Conservation (phyloP, 2,113 vertebrate species). For the Mystacornis crossleyi region DNA sequence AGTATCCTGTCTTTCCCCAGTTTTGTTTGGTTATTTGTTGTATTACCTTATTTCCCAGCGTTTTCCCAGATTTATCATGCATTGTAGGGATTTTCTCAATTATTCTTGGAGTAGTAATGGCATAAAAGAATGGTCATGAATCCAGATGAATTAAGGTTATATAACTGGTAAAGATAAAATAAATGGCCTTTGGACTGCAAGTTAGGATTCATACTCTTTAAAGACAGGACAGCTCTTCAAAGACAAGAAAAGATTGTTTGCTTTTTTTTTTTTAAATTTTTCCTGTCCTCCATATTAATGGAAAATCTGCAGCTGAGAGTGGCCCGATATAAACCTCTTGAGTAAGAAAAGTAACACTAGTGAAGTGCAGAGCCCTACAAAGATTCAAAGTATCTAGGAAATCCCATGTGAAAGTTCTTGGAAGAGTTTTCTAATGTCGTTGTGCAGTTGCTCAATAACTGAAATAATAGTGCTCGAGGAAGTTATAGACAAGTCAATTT, state of each 20-base stretch:
- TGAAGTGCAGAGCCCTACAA: neutral
- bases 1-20: neutral
- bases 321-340: neutral
- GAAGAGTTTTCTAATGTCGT: neutral
- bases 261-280: too few species aligned
- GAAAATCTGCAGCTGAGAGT: neutral
- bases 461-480: neutral
- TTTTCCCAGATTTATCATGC: neutral
- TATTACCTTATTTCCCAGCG: neutral
- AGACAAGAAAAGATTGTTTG: neutral
- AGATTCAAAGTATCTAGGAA: neutral
- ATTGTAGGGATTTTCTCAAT: neutral
- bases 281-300: neutral
- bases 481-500: neutral
- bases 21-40: neutral
- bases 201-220: neutral
- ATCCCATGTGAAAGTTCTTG: neutral
- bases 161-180: neutral
- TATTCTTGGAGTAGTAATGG: neutral
- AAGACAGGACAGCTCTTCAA: neutral
- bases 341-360: neutral
- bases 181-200: neutral
- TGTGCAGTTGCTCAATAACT: neutral
- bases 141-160: neutral
- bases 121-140: neutral